Conservation (phyloP, 2,113 vertebrate species). For the Tetraodon nigroviridis region DNA sequence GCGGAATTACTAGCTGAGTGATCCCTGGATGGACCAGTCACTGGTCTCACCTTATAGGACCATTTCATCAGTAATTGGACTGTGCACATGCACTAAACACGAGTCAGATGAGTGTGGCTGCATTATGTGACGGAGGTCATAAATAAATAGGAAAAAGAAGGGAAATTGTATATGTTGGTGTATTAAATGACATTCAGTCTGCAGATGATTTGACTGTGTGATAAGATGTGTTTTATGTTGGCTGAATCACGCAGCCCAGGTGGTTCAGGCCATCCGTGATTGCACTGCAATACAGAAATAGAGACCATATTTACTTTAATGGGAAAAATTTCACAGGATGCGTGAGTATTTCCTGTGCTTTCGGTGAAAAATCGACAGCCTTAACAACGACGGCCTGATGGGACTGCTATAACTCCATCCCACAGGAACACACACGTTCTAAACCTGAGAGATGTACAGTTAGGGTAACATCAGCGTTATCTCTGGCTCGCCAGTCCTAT, state of each 20-base stretch:
- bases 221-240: constrained; percentile 11
- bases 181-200: constrained; percentile 10
- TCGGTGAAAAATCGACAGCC: constrained; percentile 40
- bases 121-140: no score
- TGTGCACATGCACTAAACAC: no score
- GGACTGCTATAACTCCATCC: constrained; percentile 1
- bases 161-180: constrained; percentile 5
- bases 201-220: not conserved
- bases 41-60: no score
- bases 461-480: no score
- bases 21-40: no score
- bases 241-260: not conserved
- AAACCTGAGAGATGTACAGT: no score
- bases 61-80: no score
- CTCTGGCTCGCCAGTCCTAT: no score
- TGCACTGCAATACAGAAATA: constrained; percentile 16
- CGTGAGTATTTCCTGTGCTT: constrained; percentile 39
- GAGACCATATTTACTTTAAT: constrained; percentile 50
- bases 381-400: constrained; percentile 29
- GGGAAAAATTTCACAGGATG: constrained; percentile 49
- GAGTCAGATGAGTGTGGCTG: no score
- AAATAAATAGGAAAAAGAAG: not conserved
- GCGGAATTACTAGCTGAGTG: not conserved
- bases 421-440: not conserved
- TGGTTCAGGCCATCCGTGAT: not conserved